A percentile compares a stretch with the other conserved stretches of the same genome.
Evolutionary conservation across 2,888 invertebrate species (phyloP).

Genomic region (Trichacis sp.): DNA sequence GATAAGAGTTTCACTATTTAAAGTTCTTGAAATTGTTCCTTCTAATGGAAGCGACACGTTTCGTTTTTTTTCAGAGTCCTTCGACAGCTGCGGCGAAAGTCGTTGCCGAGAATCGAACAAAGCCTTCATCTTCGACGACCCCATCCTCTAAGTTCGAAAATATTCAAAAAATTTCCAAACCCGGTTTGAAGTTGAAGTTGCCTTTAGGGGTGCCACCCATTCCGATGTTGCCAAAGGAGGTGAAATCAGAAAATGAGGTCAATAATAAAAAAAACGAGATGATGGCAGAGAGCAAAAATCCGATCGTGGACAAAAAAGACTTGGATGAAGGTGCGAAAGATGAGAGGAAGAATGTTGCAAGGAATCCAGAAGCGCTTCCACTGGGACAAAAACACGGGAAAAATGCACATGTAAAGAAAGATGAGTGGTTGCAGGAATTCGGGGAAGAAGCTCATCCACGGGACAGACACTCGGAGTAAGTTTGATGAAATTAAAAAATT

Average conservation of each 20-base stretch:
- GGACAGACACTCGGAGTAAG: constrained; percentile 56
- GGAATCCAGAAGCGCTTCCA: constrained; percentile 7
- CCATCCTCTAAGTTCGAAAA: constrained; percentile 44
- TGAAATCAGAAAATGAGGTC: constrained; percentile 27
- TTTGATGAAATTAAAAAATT: background rate
- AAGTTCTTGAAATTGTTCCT: too few relatives aligned
- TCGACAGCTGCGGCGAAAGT: constrained; percentile 40
- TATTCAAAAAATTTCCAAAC: constrained; percentile 22
- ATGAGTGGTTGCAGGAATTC: constrained; percentile 60
- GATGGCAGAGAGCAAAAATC: constrained; percentile 9
- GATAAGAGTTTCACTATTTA: too few relatives aligned
- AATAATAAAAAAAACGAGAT: constrained; percentile 36
- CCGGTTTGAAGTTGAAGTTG: constrained; percentile 54
- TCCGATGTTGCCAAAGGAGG: constrained; percentile 51
- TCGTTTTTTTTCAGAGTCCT: constrained; percentile 39
- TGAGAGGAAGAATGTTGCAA: background rate
- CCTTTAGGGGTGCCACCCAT: constrained; percentile 64
- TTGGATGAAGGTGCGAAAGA: constrained; percentile 14
- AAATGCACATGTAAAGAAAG: constrained; percentile 47
- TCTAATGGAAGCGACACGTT: background rate
- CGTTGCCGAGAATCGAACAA: constrained; percentile 40
- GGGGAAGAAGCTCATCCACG: constrained; percentile 62
- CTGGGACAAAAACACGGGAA: constrained; percentile 31
- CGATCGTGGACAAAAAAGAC: constrained; percentile 7
- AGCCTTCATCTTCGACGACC: constrained; percentile 40